Evolutionary conservation across 2,888 invertebrate genomes (phyloP), one percentile per base, ranked within the genome.

Genomic region (Fissipunctia ypsillon): DNA sequence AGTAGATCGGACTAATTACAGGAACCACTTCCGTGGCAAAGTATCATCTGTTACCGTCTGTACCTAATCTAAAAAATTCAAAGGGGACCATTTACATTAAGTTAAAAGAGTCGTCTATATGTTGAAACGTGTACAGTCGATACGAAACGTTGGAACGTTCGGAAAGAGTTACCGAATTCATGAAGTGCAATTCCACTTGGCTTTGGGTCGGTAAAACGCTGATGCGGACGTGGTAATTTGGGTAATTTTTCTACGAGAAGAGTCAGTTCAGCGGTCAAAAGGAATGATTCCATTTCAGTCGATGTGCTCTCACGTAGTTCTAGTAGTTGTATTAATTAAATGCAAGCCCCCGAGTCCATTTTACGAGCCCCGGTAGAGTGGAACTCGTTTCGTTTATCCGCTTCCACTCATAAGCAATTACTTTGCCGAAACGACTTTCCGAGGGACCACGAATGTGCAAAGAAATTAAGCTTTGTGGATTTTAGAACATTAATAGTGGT

Each of bases 321-420:
- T 91, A 92, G 91, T 93, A 92, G 93, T 92, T 91, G 94, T 94
- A 95, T 95, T 95, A 95, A 95, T 95, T 95, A 95, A 95, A 95
- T 95, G 95, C 95, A 95, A 94, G 94, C 94, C 93, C 92, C 93
- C 87, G 94, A 95, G 94, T 94, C 94, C 95, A 94, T 94, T 95
- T 95, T 95, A 95, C 93, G 95, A 94, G 92, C 86, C 91, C 90
- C 92, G 87, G 86, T 88, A 93, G 93, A 94, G 94, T 92, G 91
- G 93, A 94, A 91, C 94, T 94, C 94, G 94, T 95, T 95, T 90
- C 94, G 95, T 93, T 95, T 94, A 95, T 95, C 94, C 95, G 93
- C 93, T 94, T 93, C 93, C 93, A 94, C 95, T 95, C 95, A 95
- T 95, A 95, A 95, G 95, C 95, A 95, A 95, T 95, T 95, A 95